These are phyloP conservation scores for Furcifer pardalis DNA, from an alignment of 2,797 vertebrate genomes.

Conservation along the genomic window DNA sequence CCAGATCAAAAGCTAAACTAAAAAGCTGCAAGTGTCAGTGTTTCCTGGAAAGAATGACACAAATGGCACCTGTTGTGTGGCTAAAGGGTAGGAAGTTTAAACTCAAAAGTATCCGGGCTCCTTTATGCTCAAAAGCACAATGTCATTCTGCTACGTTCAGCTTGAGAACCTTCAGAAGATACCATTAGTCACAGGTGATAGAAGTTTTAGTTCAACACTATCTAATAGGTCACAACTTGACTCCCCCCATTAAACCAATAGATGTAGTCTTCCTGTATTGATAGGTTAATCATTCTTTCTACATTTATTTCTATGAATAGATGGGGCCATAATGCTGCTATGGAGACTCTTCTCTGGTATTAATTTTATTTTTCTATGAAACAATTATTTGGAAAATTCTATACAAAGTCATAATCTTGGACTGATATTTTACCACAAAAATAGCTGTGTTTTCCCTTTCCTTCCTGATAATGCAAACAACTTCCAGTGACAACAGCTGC, in stretches of 20 bases:
- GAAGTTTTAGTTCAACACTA: not conserved
- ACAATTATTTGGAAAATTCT: slow-evolving; percentile 14
- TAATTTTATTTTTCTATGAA: slow-evolving; percentile 15
- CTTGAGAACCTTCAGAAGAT: not conserved
- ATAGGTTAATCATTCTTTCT: not conserved
- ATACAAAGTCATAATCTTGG: not conserved
- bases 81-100: not conserved
- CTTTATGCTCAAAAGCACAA: no score
- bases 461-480: not conserved
- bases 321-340: not conserved
- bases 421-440: slow-evolving; percentile 11
- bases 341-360: not conserved
- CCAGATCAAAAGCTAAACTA: not conserved
- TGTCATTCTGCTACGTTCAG: not conserved
- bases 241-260: not conserved
- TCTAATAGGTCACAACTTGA: not conserved
- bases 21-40: not conserved
- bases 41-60: not conserved
- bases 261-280: not conserved
- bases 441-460: not conserved
- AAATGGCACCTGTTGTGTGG: not conserved
- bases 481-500: not conserved
- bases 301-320: not conserved
- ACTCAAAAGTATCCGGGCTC: not conserved
- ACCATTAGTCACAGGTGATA: not conserved